These are phyloP conservation scores for Polyommatus icarus DNA, from an alignment of 2,888 invertebrate genomes.

Conservation along the genomic window DNA sequence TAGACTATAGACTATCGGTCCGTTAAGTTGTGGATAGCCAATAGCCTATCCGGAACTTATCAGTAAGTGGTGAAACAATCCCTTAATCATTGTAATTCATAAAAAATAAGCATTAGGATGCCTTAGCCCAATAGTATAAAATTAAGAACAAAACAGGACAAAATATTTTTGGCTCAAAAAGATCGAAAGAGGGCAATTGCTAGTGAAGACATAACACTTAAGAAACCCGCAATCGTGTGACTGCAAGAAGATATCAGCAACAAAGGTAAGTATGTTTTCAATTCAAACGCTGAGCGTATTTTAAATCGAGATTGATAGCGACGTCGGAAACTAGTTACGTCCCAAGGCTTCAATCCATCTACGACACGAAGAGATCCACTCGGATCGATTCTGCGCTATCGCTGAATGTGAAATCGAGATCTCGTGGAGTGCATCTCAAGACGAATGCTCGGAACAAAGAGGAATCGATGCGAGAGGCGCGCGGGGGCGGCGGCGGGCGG, in stretches of 20 bases:
- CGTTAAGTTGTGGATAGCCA: too few relatives aligned
- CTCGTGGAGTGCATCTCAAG: constrained; percentile 72
- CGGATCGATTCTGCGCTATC: constrained; percentile 48
- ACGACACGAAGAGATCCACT: constrained; percentile 47
- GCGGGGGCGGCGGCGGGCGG: constrained; percentile 57
- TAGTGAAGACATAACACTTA: background rate
- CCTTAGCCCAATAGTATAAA: too few relatives aligned
- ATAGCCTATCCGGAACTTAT: too few relatives aligned
- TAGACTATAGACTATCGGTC: too few relatives aligned
- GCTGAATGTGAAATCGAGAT: constrained; percentile 74
- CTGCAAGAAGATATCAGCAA: constrained; percentile 17
- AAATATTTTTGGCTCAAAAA: too few relatives aligned
- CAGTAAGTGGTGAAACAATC: too few relatives aligned
- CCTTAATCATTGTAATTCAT: too few relatives aligned
- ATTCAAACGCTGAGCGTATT: background rate
- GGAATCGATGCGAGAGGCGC: constrained; percentile 71
- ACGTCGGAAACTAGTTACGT: constrained; percentile 46
- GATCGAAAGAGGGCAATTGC: background rate
- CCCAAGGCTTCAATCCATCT: constrained; percentile 48
- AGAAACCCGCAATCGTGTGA: background rate
- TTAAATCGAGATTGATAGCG: constrained; percentile 32
- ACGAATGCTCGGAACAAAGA: constrained; percentile 76
- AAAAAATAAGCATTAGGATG: too few relatives aligned
- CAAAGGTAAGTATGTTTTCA: constrained; percentile 16
- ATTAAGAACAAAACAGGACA: too few relatives aligned